Evolutionary conservation across 2,113 vertebrate genomes (phyloP), one percentile per base, ranked within the genome.

Genomic region (Poecilia latipinna): DNA sequence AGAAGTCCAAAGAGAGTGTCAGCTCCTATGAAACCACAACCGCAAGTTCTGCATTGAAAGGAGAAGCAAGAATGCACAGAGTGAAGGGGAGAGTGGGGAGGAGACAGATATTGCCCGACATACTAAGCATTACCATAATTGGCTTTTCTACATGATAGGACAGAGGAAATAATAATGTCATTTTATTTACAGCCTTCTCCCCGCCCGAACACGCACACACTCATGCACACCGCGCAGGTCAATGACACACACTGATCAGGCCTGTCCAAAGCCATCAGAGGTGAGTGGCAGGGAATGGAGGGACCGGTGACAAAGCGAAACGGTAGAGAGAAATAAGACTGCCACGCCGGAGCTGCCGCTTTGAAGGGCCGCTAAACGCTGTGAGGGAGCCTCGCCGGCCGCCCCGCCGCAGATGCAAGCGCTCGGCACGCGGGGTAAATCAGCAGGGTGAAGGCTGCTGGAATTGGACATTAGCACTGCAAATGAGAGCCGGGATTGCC

Each of bases 141-240:
- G 98, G 97, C 97, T 99, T 98, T 99, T 99, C 98, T 99, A 98
- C 97, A 99, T 99, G 97, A 99, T 97, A 96, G 97, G 98, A 99
- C 97, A 99, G 97, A 98, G 97, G 97, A 99, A 99, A 99, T 99
- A 99, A 99, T 99, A 99, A 99, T 99, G 98, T 99, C 97, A 98
- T 99, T 99, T 99, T 99, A 99, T 99, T 99, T 99, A 99, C 98
- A 99, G 97, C 96, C 96, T 92, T 92, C 87, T 84, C 77, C 86
- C 72, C 62, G 70, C 79, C 33, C 96, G 97, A 96, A 96, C 96
- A 96, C 98, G 94, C 97, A 97, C 98, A 96, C 96, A 97, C 96
- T 95, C 96, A 95, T 95, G 96, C 95, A 82, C 77, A 54, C 94
- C 24, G 94, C 94, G 95, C 97, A 97, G 97, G 97, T 99, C 97